These are phyloP conservation scores for Erythrocercus mccallii DNA, from an alignment of 2,113 vertebrate species.

Conservation along the genomic window DNA sequence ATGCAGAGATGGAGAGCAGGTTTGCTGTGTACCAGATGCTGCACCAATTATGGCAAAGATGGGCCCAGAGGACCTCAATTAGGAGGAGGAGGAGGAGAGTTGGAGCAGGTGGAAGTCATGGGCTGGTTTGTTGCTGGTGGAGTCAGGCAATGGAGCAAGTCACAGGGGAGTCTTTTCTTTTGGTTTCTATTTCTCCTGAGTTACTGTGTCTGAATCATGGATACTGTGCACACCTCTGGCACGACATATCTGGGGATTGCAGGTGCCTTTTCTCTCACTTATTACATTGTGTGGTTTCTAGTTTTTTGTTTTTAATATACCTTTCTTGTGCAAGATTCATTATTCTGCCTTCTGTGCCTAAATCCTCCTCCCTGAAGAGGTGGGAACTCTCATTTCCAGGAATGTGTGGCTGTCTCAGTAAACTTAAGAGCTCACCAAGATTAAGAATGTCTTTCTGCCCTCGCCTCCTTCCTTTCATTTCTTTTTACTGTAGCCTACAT, in stretches of 20 bases:
- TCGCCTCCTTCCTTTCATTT: not conserved
- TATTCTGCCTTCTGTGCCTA: not conserved
- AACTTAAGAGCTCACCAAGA: not conserved
- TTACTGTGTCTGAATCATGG: not conserved
- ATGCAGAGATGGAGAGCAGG: not conserved
- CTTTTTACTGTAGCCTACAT: not conserved
- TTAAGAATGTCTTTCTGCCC: not conserved
- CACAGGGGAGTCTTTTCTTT: not conserved
- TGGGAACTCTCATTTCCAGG: not conserved
- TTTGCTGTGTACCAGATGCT: not conserved
- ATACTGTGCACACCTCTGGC: not conserved
- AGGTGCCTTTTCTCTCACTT: not conserved
- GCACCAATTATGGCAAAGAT: not conserved
- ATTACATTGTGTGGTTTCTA: not conserved
- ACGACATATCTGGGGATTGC: not conserved
- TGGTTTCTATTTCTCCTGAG: not conserved
- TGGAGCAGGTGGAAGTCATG: not conserved
- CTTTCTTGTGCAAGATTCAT: not conserved
- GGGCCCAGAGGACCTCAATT: not conserved
- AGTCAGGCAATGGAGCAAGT: not conserved
- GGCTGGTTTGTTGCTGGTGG: not conserved
- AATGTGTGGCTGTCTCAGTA: not conserved
- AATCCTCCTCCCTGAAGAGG: not conserved
- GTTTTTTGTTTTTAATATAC: not conserved
- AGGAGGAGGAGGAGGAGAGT: not conserved